Conservation (phyloP, 1,140 invertebrate genomes). For the Zeugodacus cucurbitae region DNA sequence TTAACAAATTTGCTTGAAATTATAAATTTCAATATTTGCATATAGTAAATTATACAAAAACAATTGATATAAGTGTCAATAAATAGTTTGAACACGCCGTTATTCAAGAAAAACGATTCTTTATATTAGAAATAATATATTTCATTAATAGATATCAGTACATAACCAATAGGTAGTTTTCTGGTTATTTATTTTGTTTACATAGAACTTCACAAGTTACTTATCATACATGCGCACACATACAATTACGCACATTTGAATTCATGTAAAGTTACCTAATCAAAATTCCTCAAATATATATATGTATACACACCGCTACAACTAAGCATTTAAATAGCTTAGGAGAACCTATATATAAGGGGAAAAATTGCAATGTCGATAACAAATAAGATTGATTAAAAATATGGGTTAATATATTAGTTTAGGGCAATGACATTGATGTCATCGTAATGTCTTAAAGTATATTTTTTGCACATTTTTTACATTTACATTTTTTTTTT, state of each 20-base stretch:
- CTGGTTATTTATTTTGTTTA: not conserved
- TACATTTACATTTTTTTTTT: not conserved
- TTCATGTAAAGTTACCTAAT: no score
- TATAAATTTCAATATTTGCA: no score
- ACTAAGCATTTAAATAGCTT: not conserved
- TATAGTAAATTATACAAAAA: no score
- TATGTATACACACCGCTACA: not conserved
- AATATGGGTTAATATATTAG: not conserved
- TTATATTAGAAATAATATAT: constrained; percentile 35
- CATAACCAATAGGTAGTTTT: not conserved
- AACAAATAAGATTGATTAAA: not conserved
- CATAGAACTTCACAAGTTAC: not conserved
- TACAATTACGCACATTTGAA: not conserved
- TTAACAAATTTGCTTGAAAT: no score
- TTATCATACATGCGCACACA: not conserved
- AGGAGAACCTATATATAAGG: not conserved
- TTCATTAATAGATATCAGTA: constrained; percentile 30
- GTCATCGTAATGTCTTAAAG: not conserved
- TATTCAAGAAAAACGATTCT: no score
- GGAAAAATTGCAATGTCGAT: not conserved
- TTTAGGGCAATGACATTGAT: not conserved
- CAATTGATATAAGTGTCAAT: no score
- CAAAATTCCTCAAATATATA: not conserved
- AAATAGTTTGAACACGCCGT: no score
- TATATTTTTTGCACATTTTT: not conserved